Conservation (phyloP, 2,113 vertebrate genomes). For the Plectropomus leopardus region DNA sequence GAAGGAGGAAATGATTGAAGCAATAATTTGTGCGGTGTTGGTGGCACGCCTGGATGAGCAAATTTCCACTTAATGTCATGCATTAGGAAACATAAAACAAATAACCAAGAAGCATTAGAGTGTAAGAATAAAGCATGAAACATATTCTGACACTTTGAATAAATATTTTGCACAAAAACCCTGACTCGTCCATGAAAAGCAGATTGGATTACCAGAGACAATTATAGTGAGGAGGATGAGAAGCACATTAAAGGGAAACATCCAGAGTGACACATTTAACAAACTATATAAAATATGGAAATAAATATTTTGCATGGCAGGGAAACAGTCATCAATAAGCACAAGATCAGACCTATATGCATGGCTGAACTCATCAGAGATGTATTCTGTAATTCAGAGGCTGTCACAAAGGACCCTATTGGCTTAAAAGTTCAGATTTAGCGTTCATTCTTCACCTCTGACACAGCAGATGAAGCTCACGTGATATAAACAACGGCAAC, state of each 20-base stretch:
- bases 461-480: neutral
- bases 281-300: neutral
- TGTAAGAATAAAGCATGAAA: conserved; percentile 66
- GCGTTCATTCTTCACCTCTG: neutral
- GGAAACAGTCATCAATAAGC: neutral
- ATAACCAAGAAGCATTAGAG: conserved; percentile 42
- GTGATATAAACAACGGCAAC: neutral
- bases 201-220: conserved; percentile 54
- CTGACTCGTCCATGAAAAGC: conserved; percentile 38
- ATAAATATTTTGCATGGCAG: conserved; percentile 1
- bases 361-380: neutral
- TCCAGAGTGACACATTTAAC: conserved; percentile 18
- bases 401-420: neutral
- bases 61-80: conserved; percentile 52
- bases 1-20: conserved; percentile 30
- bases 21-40: conserved; percentile 26
- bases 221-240: conserved; percentile 44
- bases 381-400: neutral
- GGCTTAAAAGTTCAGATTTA: neutral
- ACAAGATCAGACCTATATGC: neutral
- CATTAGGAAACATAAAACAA: conserved; percentile 57
- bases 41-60: conserved; percentile 19
- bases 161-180: conserved; percentile 33
- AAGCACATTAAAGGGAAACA: conserved; percentile 22
- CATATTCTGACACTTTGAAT: conserved; percentile 53